Base-by-base conservation (phyloP, 2,888 invertebrate genomes). In the Microctonus hyperodae region DNA sequence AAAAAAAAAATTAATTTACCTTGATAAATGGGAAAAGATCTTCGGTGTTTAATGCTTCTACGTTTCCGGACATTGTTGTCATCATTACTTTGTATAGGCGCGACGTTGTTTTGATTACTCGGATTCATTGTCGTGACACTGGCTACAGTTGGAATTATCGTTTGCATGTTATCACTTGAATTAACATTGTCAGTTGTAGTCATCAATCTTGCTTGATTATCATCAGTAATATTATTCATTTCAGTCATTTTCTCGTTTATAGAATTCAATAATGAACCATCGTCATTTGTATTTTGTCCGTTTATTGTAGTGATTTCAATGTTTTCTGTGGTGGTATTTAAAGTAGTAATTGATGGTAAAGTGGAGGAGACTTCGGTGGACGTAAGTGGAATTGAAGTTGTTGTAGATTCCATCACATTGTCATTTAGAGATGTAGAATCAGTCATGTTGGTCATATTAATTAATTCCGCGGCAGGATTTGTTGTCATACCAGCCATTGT, bases 1-100 rank as follows among this genome's bases (percentile, higher is more conserved):
- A 35, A 33, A 33, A 20, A 31, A 63, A 10, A 22, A 64, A 53
- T 23, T 13, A 2, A 20, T 31, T 44, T 66, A 79, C 79, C 79
- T 71, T 79, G 73, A 65, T 76, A 78, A 65, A 72, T 78, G n/a
- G 78, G 76, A 64, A 79, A 81, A 66, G 78, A 77, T 70, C 76
- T 76, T 44, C 73, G 70, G 1, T 72, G 73, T 59, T 72, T 73
- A 33, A 74, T 76, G n/a, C 73, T 74, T 55, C 72, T 61, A 9
- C 70, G 65, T 60, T 73, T 75, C 56, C 71, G 71, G 48, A 69
- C 62, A 56, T 67, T 71, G 40, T 70, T 66, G 28, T 65, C 69
- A 28, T 35, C 57, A 50, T 58, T 40, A 9, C 57, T 44, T n/a
- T 11, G 13, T 23, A 51, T 10, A 10, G 51, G n/a, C 22, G 2